phyloP scores from a whole-genome alignment of 2,113 vertebrate species.

The Stegastes partitus region DNA sequence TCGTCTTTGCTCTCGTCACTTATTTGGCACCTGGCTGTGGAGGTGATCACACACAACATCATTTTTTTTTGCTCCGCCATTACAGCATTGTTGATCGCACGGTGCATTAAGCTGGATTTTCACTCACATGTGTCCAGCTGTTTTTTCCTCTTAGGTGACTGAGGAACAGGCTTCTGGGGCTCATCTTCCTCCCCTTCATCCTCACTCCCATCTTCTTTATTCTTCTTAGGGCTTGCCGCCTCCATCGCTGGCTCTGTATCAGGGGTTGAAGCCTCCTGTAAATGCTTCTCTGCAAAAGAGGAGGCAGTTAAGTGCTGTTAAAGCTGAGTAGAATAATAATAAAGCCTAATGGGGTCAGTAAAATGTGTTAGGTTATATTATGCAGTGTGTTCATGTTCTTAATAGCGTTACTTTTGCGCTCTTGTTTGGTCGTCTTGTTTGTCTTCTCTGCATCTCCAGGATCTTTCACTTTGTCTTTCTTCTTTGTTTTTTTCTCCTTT shows the following conservation, averaged over 20 bases:
- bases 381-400: neutral
- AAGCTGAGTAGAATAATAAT: neutral
- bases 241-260: constrained; percentile 61
- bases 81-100: neutral
- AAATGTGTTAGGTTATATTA: neutral
- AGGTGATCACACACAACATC: neutral
- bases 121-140: constrained; percentile 75
- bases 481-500: constrained; percentile 76
- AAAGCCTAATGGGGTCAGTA: neutral
- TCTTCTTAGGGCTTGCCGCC: constrained; percentile 44
- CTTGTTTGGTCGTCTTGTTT: constrained; percentile 67
- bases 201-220: constrained; percentile 55
- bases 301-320: neutral
- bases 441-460: constrained; percentile 57
- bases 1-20: constrained; percentile 81
- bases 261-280: constrained; percentile 43
- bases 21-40: constrained; percentile 79
- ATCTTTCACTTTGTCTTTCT: constrained; percentile 68
- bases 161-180: constrained; percentile 31
- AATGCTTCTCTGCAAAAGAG: constrained; percentile 63
- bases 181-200: constrained; percentile 57
- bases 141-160: constrained; percentile 71
- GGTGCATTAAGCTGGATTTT: neutral
- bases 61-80: neutral
- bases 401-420: constrained; percentile 67